Evolutionary conservation across 2,888 invertebrate species (phyloP), one percentile per base, ranked within the genome.

Genomic region (Stomorhina lunata): DNA sequence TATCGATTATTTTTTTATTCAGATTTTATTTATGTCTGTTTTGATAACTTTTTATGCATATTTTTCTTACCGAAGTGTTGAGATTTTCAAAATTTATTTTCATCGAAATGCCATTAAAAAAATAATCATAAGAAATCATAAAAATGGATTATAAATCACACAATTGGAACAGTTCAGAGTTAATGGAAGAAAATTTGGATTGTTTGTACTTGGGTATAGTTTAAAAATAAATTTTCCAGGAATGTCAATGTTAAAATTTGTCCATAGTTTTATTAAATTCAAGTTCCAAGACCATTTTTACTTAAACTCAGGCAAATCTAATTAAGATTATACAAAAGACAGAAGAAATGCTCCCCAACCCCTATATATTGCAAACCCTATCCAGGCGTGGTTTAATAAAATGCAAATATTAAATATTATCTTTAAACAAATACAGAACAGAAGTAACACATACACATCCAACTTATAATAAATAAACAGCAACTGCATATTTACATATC

Each of bases 11-110:
- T 68, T 69, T 17, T 73, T 77, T 32, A 61, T 69, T 63, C 6
- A 6, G 40, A 50, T 40, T 63, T 75, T 48, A 43, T 66, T 37
- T 75, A 7, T 27, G n/a, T 69, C 40, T 79, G 22, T 75, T 80
- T 76, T 65, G 17, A 79, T 75, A 50, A 37, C 61, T 71, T 82
- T 76, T 79, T 80, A 61, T 80, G 53, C 57, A 59, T 82, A 75
- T 82, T 82, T 75, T 75, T 37, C 59, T 59, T 75, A 48, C 75
- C 50, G 69, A 82, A 82, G 82, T 82, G 82, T 76, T 82, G 79
- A 82, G 82, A 82, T 79, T 71, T 77, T 72, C 29, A 40, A n/a
- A n/a, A 48, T 71, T 78, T 50, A 25, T 69, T 76, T 82, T 76
- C 71, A 79, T 65, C 59, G 75, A 66, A 82, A 71, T 50, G 22